Evolutionary conservation across 2,888 invertebrate genomes (phyloP), one percentile per base, ranked within the genome.

Genomic region (Pseudanteris insignis): DNA sequence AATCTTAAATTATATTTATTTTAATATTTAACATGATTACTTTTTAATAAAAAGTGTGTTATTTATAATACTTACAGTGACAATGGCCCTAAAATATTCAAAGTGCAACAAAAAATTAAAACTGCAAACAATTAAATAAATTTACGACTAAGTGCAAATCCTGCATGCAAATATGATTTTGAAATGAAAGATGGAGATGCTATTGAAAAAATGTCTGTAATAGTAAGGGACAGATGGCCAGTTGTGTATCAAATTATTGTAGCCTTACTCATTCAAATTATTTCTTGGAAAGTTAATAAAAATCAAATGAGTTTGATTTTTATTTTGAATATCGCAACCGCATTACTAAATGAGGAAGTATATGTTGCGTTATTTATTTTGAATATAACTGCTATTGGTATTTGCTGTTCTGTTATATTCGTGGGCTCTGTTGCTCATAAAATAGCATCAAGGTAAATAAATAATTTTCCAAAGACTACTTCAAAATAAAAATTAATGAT

Each of bases 371-470:
- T 74, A 6, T 70, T 77, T 24, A 57, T 81, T 7, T 72, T 81
- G 9, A 84, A 86, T 66, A 67, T 88, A 1, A 70, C 83, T 2
- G 84, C 85, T 0, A 79, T 86, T 9, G 81, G 75, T 1, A 74
- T 86, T 15, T 81, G 87, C 64, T 78, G 81, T 8, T 80, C 84
- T 0, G 83, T 91, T 72, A 82, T 88, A 48, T 85, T 87, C 65
- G 86, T 87, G 32, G 90, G 90, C 38, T 88, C 89, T 50, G 82
- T 89, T 2, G 84, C 88, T 2, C 87, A 90, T 77, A 84, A 86
- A 70, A 72, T 89, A 38, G 80, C 87, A 6, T 83, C 88, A 58
- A 87, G 86, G 89, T 89, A 79, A 75, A 25, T 29, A 24, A 10
- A 11, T 3, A 18, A 6, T 6, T 25, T 7, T 36, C 7, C 9